Percentiles rank a stretch among this genome's conserved stretches.
These are phyloP conservation scores for Cyprinodon tularosa DNA, from an alignment of 2,113 vertebrate genomes.

Conservation along the genomic window DNA sequence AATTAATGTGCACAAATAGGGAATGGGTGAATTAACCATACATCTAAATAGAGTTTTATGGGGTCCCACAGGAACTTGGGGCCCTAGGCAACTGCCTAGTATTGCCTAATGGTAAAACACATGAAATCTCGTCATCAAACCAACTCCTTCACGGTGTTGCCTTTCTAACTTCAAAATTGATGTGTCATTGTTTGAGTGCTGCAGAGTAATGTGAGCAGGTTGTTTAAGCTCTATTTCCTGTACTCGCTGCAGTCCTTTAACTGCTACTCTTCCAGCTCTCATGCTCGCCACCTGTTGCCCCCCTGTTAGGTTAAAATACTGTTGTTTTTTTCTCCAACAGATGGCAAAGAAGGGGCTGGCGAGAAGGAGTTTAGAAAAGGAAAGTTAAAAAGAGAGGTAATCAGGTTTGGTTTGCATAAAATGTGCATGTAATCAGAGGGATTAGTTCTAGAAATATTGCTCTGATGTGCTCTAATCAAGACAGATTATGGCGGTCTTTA, in stretches of 20 bases:
- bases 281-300: neutral
- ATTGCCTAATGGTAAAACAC: too few species aligned
- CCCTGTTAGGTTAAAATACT: constrained; percentile 12
- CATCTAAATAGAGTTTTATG: too few species aligned
- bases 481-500: constrained; percentile 22
- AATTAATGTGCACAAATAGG: too few species aligned
- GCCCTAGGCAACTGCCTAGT: too few species aligned
- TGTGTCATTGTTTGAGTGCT: neutral
- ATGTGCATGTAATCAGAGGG: neutral
- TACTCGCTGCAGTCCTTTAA: constrained; percentile 1
- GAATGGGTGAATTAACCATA: too few species aligned
- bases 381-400: neutral
- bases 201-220: neutral
- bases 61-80: too few species aligned
- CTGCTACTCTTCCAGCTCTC: constrained; percentile 1
- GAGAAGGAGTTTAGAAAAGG: neutral
- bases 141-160: neutral
- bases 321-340: constrained; percentile 5
- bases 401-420: neutral
- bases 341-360: neutral
- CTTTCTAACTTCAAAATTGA: neutral
- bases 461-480: constrained; percentile 35
- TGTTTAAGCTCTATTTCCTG: constrained; percentile 20
- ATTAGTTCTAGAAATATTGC: neutral
- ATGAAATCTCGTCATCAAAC: neutral